phyloP scores from a whole-genome alignment of 2,797 vertebrate species.

The Triplophysa bombifrons region DNA sequence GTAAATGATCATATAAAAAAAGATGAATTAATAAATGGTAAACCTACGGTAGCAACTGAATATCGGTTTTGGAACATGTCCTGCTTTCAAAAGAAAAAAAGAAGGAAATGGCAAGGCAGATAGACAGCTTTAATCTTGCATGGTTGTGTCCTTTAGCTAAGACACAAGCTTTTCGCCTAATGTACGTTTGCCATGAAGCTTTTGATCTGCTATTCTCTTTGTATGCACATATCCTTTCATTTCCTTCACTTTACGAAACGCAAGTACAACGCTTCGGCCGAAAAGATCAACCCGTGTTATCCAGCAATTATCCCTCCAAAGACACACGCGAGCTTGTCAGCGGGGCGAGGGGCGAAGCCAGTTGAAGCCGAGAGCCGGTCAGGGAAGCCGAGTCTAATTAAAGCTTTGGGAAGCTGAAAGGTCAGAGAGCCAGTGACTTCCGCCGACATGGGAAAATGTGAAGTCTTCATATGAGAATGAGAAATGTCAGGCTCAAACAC shows the following conservation, averaged over 20 bases:
- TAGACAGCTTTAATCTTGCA: slow-evolving; percentile 48
- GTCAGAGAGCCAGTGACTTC: slow-evolving; percentile 34
- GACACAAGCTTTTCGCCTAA: slow-evolving; percentile 45
- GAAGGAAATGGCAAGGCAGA: slow-evolving; percentile 14
- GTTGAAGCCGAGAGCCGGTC: slow-evolving; percentile 3
- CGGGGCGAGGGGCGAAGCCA: neutral
- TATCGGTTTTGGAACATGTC: neutral
- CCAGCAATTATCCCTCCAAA: slow-evolving; percentile 38
- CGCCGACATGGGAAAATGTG: slow-evolving; percentile 27
- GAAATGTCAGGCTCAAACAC: slow-evolving; percentile 48
- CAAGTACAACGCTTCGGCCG: neutral
- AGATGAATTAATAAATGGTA: neutral
- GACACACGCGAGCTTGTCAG: slow-evolving; percentile 25
- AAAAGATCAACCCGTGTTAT: slow-evolving; percentile 48
- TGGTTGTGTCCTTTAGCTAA: slow-evolving; percentile 31
- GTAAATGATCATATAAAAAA: neutral
- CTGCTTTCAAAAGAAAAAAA: neutral
- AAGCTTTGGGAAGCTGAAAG: slow-evolving; percentile 24
- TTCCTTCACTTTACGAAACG: neutral
- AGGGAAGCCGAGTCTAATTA: slow-evolving; percentile 7
- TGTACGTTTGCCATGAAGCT: slow-evolving; percentile 18
- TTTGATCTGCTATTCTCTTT: slow-evolving; percentile 56
- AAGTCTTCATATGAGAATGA: slow-evolving; percentile 48
- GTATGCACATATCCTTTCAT: slow-evolving; percentile 18
- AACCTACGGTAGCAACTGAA: neutral